These are phyloP conservation scores for Mormyrus lacerda DNA, from an alignment of 2,113 vertebrate genomes.

Conservation along the genomic window DNA sequence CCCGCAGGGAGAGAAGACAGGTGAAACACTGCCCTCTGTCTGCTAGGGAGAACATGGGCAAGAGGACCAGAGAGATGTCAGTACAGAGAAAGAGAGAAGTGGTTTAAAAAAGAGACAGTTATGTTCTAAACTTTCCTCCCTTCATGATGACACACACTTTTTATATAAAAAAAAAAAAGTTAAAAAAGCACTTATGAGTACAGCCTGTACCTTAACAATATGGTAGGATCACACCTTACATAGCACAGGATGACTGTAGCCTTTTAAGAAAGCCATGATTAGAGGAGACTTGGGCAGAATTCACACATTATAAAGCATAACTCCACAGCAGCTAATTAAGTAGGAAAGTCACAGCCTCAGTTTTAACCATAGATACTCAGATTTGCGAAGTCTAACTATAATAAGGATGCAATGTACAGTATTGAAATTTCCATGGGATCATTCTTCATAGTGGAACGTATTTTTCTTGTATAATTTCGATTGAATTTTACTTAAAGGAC, in stretches of 20 bases:
- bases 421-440: not conserved
- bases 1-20: not conserved
- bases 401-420: not conserved
- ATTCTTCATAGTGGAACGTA: not conserved
- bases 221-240: not conserved
- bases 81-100: not conserved
- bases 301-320: not conserved
- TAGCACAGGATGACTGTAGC: not conserved
- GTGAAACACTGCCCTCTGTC: conserved; percentile 12
- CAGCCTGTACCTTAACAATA: not conserved
- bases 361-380: not conserved
- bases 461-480: not conserved
- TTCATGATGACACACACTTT: not conserved
- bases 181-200: not conserved
- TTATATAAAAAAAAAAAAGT: not conserved
- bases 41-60: not conserved
- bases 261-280: not conserved
- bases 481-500: not conserved
- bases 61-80: not conserved
- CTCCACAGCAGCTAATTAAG: not conserved
- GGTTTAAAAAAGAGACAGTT: not conserved
- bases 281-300: not conserved
- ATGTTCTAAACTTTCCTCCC: not conserved
- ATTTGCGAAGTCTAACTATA: not conserved
- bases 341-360: not conserved